Conservation (phyloP, 2,888 invertebrate species). For the Amiota minor region DNA sequence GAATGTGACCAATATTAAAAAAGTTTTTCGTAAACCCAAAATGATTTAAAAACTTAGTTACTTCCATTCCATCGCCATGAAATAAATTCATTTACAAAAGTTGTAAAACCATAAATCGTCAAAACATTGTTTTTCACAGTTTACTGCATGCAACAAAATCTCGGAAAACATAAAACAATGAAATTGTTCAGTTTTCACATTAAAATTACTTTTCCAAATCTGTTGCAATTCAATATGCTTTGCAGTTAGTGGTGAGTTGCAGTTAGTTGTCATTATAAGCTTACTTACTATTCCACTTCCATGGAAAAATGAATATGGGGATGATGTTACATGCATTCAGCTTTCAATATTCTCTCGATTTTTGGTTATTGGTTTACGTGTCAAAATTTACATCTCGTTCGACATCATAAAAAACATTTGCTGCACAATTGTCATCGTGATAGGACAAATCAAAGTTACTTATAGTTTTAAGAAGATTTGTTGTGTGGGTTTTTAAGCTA, state of each 20-base stretch:
- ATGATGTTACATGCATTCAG: no score
- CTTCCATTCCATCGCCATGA: neutral
- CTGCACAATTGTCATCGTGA: neutral
- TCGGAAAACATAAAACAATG: slow-evolving; percentile 22
- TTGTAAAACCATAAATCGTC: neutral
- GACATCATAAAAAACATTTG: slow-evolving; percentile 15
- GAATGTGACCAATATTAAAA: neutral
- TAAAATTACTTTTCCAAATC: slow-evolving; percentile 49
- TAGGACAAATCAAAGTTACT: neutral
- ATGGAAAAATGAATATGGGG: neutral
- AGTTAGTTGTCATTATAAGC: neutral
- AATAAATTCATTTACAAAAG: neutral
- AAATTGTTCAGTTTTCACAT: neutral
- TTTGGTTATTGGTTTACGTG: slow-evolving; percentile 4
- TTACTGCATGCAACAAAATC: slow-evolving; percentile 42
- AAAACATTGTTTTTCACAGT: slow-evolving; percentile 31
- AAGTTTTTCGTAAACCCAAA: neutral
- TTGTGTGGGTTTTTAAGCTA: neutral
- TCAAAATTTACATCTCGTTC: slow-evolving; percentile 12
- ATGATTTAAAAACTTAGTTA: neutral
- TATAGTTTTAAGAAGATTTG: neutral
- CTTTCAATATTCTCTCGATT: slow-evolving; percentile 50
- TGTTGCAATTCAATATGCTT: slow-evolving; percentile 14
- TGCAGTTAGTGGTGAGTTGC: neutral
- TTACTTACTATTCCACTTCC: neutral